A percentile compares a stretch with the other conserved stretches of the same genome.
phyloP scores from a whole-genome alignment of 2,797 vertebrate genomes.

The Peromyscus aztecus region DNA sequence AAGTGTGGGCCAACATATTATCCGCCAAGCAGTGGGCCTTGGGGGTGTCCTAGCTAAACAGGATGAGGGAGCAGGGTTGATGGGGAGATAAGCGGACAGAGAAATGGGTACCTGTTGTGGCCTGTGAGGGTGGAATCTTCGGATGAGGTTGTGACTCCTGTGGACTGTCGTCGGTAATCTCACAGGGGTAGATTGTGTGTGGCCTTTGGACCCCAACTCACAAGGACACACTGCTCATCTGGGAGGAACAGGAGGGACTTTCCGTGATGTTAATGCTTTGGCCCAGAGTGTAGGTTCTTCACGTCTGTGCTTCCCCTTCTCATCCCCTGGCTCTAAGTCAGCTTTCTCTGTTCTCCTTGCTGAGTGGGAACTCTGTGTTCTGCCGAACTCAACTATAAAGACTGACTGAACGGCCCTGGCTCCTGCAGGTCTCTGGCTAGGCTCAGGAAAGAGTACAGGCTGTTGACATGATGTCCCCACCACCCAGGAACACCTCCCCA shows the following conservation, averaged over 20 bases:
- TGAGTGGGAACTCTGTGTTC: neutral
- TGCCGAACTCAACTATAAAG: neutral
- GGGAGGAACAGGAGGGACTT: neutral
- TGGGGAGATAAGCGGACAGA: neutral
- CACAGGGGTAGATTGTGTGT: neutral
- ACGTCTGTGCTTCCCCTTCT: neutral
- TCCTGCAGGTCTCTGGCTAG: neutral
- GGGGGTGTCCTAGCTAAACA: neutral
- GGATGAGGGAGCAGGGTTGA: neutral
- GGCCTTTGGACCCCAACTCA: neutral
- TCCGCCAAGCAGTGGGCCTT: neutral
- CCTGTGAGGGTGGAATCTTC: neutral
- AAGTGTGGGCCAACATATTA: neutral
- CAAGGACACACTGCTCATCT: neutral
- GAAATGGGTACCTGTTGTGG: neutral
- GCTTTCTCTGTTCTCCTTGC: neutral
- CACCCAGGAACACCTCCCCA: neutral
- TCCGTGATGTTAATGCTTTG: neutral
- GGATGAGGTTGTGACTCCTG: neutral
- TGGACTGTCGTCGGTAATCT: neutral
- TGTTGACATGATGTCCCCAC: neutral
- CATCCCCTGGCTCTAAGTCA: neutral
- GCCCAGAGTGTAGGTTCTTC: neutral
- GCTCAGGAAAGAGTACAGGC: neutral
- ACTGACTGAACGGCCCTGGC: neutral